A percentile compares a stretch with the other conserved stretches of the same genome.
Evolutionary conservation across 2,797 vertebrate genomes (phyloP).

Genomic region (Vultur gryphus): DNA sequence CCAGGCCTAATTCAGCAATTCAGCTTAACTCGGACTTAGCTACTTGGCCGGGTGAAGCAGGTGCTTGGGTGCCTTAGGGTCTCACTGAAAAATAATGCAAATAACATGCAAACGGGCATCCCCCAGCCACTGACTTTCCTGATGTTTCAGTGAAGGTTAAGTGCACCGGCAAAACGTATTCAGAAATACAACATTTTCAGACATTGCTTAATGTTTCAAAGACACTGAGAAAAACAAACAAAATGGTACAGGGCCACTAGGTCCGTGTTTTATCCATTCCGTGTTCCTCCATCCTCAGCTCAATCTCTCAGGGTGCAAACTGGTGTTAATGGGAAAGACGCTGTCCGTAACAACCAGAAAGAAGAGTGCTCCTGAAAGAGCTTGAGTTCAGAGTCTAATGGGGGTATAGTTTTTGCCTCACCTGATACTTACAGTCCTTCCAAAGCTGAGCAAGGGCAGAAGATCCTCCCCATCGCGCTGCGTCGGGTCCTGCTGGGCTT

Average conservation of each 20-base stretch:
- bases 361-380: not conserved
- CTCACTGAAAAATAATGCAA: not conserved
- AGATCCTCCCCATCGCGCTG: not conserved
- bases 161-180: not conserved
- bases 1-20: not conserved
- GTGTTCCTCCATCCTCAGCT: not conserved
- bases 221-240: not conserved
- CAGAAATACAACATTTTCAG: not conserved
- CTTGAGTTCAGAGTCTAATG: not conserved
- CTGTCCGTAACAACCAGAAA: not conserved
- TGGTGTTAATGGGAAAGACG: not conserved
- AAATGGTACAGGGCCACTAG: not conserved
- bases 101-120: not conserved
- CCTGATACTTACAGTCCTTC: not conserved
- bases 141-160: not conserved
- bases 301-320: accelerated
- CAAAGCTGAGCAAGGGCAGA: not conserved
- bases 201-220: not conserved
- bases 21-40: not conserved
- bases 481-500: not conserved
- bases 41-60: not conserved
- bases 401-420: not conserved
- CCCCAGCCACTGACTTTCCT: not conserved
- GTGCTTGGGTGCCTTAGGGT: not conserved
- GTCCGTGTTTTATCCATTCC: not conserved